phyloP scores from a whole-genome alignment of 2,888 invertebrate genomes.

The Caenorhabditis angaria region DNA sequence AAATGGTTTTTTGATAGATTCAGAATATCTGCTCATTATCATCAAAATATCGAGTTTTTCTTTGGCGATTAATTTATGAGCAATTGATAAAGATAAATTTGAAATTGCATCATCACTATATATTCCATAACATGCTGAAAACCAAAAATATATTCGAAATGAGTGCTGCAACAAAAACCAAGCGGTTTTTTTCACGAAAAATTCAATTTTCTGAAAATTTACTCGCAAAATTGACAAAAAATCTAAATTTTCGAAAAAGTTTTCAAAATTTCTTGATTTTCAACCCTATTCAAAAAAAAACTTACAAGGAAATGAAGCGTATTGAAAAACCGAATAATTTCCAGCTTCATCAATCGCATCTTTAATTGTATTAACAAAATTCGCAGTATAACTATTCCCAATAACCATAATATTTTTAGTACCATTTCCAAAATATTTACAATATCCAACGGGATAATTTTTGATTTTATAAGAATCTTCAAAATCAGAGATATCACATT shows the following conservation, averaged over 20 bases:
- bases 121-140: background rate
- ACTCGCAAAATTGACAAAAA: no score
- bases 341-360: conserved; percentile 18
- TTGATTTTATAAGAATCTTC: background rate
- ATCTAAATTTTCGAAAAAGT: no score
- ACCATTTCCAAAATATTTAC: conserved; percentile 20
- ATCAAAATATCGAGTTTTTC: conserved; percentile 24
- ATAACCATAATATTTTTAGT: conserved; percentile 20
- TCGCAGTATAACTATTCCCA: conserved; percentile 30
- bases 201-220: no score
- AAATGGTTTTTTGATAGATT: background rate
- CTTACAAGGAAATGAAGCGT: conserved; percentile 15
- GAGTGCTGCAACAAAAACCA: no score
- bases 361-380: conserved; percentile 15
- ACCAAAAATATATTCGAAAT: background rate
- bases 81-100: background rate
- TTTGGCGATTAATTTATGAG: conserved; percentile 7
- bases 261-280: no score
- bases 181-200: no score
- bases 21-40: conserved; percentile 18
- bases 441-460: conserved; percentile 10
- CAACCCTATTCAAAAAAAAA: no score
- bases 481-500: conserved; percentile 4
- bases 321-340: conserved; percentile 25
- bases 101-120: conserved; percentile 10